phyloP scores from a whole-genome alignment of 2,797 vertebrate species.

The Tauraco hartlaubi region DNA sequence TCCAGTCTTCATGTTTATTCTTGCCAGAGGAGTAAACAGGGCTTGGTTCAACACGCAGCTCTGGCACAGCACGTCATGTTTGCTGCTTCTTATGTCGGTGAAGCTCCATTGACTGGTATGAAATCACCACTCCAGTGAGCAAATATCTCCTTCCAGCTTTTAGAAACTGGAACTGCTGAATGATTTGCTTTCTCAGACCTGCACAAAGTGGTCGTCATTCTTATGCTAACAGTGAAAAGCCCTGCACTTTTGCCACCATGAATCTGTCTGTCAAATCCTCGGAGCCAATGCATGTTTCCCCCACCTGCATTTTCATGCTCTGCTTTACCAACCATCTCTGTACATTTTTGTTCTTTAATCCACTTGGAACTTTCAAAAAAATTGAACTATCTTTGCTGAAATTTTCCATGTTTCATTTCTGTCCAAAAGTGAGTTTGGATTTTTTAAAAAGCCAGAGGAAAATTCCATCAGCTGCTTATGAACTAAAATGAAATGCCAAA shows the following conservation, averaged over 20 bases:
- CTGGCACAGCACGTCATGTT: constrained; percentile 9
- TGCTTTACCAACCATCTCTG: background rate
- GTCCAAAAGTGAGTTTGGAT: background rate
- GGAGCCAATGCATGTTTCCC: accelerated
- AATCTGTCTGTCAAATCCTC: background rate
- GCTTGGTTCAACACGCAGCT: background rate
- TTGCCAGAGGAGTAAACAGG: background rate
- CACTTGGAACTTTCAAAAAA: background rate
- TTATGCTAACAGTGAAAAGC: background rate
- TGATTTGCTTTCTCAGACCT: background rate
- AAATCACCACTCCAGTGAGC: background rate
- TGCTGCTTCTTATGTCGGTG: background rate
- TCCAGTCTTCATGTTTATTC: constrained; percentile 32
- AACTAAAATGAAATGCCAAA: constrained; percentile 33
- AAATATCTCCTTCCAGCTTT: background rate
- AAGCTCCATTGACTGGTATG: background rate
- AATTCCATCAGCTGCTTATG: constrained; percentile 29
- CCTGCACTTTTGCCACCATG: background rate
- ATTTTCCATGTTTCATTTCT: constrained; percentile 26
- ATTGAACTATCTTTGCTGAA: background rate
- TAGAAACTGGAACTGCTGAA: background rate
- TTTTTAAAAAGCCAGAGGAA: constrained; percentile 33
- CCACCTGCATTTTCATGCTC: background rate
- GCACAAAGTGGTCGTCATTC: background rate
- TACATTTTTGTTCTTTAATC: background rate